These are phyloP conservation scores for Sinotaia quadrata DNA, from an alignment of 2,888 invertebrate genomes.

Conservation along the genomic window DNA sequence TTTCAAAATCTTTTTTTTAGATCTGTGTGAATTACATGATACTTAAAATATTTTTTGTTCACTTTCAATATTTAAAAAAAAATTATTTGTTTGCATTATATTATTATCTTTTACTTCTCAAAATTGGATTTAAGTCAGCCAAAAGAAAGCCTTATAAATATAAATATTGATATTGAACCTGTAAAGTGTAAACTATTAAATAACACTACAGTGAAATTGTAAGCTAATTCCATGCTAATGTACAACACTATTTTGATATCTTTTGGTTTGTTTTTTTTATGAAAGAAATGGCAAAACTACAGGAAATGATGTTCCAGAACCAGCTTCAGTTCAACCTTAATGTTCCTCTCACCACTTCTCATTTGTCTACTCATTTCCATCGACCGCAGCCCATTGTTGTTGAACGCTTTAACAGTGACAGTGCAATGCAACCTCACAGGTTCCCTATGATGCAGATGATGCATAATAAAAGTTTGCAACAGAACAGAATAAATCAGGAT, in stretches of 20 bases:
- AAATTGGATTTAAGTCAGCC: too few species aligned
- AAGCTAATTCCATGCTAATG: too few species aligned
- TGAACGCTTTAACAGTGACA: conserved; percentile 38
- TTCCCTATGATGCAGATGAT: conserved; percentile 18
- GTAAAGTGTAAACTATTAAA: too few species aligned
- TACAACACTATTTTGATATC: not conserved
- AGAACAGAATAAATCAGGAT: not conserved
- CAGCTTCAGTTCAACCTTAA: conserved; percentile 64
- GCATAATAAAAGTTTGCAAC: not conserved
- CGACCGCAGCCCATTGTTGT: conserved; percentile 46
- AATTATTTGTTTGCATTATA: too few species aligned
- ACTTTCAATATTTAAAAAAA: too few species aligned
- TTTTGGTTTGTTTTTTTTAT: not conserved
- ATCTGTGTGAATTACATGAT: too few species aligned
- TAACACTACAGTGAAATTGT: too few species aligned
- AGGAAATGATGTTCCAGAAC: conserved; percentile 44
- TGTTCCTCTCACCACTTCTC: conserved; percentile 52
- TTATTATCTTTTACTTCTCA: too few species aligned
- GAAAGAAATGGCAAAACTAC: conserved; percentile 11
- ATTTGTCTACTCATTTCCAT: conserved; percentile 47
- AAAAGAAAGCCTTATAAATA: too few species aligned
- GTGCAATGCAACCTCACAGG: not conserved
- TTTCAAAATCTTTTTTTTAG: too few species aligned
- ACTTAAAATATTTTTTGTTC: too few species aligned
- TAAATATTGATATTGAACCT: too few species aligned